phyloP scores from a whole-genome alignment of 2,888 invertebrate genomes.

The Lottia gigantea region DNA sequence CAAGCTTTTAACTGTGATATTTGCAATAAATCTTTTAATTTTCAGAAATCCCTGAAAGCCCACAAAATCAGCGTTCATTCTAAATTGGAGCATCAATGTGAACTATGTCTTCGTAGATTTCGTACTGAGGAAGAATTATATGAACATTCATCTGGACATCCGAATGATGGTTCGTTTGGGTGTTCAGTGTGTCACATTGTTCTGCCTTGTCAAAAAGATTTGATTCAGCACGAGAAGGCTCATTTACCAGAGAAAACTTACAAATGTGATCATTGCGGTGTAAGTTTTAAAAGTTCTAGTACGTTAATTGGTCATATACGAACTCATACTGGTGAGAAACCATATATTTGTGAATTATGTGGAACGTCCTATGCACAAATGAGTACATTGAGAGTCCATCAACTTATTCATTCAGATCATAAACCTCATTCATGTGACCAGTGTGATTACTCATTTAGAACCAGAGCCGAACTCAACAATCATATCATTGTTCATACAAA shows the following conservation, averaged over 20 bases:
- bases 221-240: not conserved
- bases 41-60: slow-evolving; percentile 2
- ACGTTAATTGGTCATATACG: not conserved
- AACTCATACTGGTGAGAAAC: not conserved
- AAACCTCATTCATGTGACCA: not conserved
- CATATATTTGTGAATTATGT: slow-evolving; percentile 5
- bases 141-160: not conserved
- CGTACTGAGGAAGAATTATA: not conserved
- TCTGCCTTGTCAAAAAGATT: not conserved
- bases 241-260: not conserved
- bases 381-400: not conserved
- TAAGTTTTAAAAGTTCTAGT: not conserved
- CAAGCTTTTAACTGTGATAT: not conserved
- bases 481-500: not conserved
- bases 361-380: not conserved
- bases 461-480: not conserved
- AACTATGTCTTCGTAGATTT: not conserved
- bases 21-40: not conserved
- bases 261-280: not conserved
- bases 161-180: not conserved
- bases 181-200: not conserved
- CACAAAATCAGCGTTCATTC: not conserved
- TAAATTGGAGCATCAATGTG: slow-evolving; percentile 1
- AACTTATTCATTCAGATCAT: not conserved
- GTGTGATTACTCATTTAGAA: slow-evolving; percentile 1